These are phyloP conservation scores for Xyrichtys novacula DNA, from an alignment of 2,797 vertebrate species.

Conservation along the genomic window DNA sequence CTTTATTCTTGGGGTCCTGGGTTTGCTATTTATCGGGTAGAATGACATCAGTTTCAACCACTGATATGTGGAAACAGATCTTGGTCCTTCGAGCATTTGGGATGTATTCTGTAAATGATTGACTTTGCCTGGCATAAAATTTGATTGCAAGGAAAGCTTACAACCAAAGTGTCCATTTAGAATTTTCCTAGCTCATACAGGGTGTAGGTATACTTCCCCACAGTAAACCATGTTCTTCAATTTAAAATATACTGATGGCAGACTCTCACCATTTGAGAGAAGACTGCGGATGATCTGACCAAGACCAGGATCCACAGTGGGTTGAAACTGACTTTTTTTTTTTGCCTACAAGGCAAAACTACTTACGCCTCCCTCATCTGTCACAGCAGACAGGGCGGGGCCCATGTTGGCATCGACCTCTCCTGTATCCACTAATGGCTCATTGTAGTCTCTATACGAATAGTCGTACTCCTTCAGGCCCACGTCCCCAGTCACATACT, in stretches of 20 bases:
- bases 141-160: background rate
- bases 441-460: conserved; percentile 90
- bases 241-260: conserved; percentile 12
- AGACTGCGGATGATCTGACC: conserved; percentile 31
- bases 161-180: background rate
- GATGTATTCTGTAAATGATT: conserved; percentile 48
- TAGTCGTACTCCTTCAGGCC: conserved; percentile 90
- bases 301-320: conserved; percentile 43
- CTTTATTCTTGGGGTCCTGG: conserved; percentile 40
- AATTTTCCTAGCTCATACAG: background rate
- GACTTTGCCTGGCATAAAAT: conserved; percentile 26
- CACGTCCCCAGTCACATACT: conserved; percentile 85
- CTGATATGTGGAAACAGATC: conserved; percentile 4
- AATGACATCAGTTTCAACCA: conserved; percentile 74
- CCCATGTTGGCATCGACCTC: conserved; percentile 85
- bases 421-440: conserved; percentile 82
- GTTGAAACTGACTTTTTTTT: conserved; percentile 71
- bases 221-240: no score
- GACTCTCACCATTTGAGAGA: conserved; percentile 42
- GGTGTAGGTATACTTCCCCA: no score
- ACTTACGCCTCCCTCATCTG: conserved; percentile 93
- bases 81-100: conserved; percentile 34
- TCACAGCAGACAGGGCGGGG: conserved; percentile 91
- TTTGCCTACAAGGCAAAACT: conserved; percentile 68
- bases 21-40: conserved; percentile 4